These are phyloP conservation scores for Chymomyza amoena DNA, from an alignment of 2,888 invertebrate species.

Conservation along the genomic window DNA sequence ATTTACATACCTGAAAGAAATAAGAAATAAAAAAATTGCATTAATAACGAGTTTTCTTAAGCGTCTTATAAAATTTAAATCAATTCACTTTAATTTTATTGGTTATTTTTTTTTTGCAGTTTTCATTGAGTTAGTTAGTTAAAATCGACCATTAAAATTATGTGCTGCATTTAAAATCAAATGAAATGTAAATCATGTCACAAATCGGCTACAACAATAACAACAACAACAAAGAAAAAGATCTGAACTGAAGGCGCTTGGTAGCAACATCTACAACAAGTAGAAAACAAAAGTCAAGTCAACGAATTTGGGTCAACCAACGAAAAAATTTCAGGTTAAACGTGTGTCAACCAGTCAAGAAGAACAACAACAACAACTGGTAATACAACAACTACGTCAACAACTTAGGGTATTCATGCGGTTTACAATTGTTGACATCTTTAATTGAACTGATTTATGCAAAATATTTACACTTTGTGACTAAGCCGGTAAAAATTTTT, in stretches of 20 bases:
- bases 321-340: conserved; percentile 41
- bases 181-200: conserved; percentile 48
- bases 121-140: conserved; percentile 36
- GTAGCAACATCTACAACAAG: conserved; percentile 25
- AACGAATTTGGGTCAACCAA: conserved; percentile 61
- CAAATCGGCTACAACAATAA: neutral
- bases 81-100: conserved; percentile 16
- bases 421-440: conserved; percentile 31
- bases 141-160: conserved; percentile 30
- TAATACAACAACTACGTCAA: conserved; percentile 11
- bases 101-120: conserved; percentile 31
- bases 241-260: neutral
- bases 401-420: conserved; percentile 30
- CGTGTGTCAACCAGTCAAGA: conserved; percentile 45
- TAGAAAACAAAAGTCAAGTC: conserved; percentile 63
- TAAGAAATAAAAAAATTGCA: neutral
- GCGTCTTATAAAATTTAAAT: conserved; percentile 13
- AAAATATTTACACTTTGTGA: conserved; percentile 37
- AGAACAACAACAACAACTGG: conserved; percentile 11
- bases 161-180: conserved; percentile 20
- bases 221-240: neutral
- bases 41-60: conserved; percentile 13
- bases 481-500: conserved; percentile 39
- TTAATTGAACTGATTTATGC: conserved; percentile 57
- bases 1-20: conserved; percentile 53